Evolutionary conservation across 2,888 invertebrate genomes (phyloP).

Genomic region (Scaptomyza reducta): DNA sequence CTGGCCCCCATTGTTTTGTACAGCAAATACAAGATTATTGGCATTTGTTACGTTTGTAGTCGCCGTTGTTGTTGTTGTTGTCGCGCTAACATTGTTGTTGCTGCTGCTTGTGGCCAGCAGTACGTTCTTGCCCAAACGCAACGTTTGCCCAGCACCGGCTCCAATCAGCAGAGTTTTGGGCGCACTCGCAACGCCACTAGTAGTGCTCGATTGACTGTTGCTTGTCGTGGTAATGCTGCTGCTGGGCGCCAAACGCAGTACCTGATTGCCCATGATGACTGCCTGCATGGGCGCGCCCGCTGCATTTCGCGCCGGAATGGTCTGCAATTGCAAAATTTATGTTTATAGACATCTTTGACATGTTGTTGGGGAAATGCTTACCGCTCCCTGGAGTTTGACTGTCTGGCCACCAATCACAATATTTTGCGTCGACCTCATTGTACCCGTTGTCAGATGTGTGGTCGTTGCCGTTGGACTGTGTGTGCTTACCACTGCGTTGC

Average conservation of each 20-base stretch:
- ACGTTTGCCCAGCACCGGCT: conserved; percentile 76
- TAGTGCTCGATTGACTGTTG: conserved; percentile 39
- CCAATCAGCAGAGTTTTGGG: conserved; percentile 81
- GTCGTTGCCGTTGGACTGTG: conserved; percentile 65
- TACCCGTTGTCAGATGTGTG: conserved; percentile 79
- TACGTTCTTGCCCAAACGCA: conserved; percentile 77
- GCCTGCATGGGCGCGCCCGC: conserved; percentile 78
- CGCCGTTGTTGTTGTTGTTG: conserved; percentile 55
- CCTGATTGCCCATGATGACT: conserved; percentile 84
- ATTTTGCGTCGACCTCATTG: conserved; percentile 75
- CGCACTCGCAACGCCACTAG: conserved; percentile 50
- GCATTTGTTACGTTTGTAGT: conserved; percentile 65
- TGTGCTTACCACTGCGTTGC: conserved; percentile 84
- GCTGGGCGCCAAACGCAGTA: conserved; percentile 76
- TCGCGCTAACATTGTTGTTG: conserved; percentile 27
- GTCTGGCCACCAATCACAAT: conserved; percentile 83
- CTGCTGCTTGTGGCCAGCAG: conserved; percentile 50
- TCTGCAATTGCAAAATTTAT: conserved; percentile 27
- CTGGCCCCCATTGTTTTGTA: conserved; percentile 86
- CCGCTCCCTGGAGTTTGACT: conserved; percentile 82
- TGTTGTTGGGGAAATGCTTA: conserved; percentile 49
- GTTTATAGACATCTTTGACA: background rate
- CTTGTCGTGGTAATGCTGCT: conserved; percentile 45
- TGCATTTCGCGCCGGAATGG: conserved; percentile 53
- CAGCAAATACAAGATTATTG: conserved; percentile 85